Percentiles rank a stretch among this genome's conserved stretches.
Evolutionary conservation across 2,888 invertebrate genomes (phyloP).

Genomic region (Pherbina coryleti): DNA sequence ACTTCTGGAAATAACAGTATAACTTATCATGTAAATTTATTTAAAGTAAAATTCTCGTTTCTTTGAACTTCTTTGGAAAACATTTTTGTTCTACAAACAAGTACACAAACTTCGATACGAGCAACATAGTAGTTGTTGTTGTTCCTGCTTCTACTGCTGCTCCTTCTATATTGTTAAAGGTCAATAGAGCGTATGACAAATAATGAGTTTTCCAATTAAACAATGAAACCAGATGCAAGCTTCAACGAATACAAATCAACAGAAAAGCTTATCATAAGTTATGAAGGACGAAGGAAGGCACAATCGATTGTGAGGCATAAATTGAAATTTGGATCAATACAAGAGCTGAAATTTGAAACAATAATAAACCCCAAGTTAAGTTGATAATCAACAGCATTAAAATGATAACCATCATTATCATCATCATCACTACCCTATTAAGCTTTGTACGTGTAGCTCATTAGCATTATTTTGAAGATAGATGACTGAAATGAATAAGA

Average conservation of each 20-base stretch:
- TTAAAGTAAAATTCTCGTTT: too few relatives aligned
- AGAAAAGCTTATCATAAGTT: conserved; percentile 14
- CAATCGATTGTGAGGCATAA: background rate
- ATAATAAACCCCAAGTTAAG: background rate
- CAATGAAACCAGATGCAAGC: background rate
- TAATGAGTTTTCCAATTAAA: conserved; percentile 19
- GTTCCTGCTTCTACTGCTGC: background rate
- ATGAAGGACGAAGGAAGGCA: background rate
- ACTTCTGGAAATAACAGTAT: too few relatives aligned
- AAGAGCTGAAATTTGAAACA: background rate
- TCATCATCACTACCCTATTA: background rate
- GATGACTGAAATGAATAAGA: too few relatives aligned
- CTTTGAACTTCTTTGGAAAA: too few relatives aligned
- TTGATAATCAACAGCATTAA: too few relatives aligned
- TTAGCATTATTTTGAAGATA: background rate
- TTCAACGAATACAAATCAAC: conserved; percentile 1
- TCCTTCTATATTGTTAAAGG: background rate
- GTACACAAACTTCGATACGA: too few relatives aligned
- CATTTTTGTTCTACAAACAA: too few relatives aligned
- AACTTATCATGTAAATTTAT: too few relatives aligned
- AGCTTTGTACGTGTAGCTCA: background rate
- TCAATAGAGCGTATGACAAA: conserved; percentile 19
- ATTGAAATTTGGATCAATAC: background rate
- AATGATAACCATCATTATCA: background rate
- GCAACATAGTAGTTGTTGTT: background rate